Evolutionary conservation across 2,797 vertebrate species (phyloP).

Genomic region (Fundulus diaphanus): DNA sequence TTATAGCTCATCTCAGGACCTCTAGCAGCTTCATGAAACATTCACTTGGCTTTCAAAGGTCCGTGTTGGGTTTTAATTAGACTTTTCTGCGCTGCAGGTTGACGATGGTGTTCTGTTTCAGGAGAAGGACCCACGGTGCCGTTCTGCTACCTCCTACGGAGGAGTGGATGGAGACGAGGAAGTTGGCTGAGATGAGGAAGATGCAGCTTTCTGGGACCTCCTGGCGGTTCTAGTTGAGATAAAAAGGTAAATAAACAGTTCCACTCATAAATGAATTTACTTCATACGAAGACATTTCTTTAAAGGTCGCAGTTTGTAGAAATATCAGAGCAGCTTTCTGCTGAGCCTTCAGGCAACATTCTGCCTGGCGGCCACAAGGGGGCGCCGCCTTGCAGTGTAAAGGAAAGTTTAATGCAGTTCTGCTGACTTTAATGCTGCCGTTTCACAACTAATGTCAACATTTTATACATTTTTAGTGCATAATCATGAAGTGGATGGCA

Average conservation of each 20-base stretch:
- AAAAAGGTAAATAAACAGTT: background rate
- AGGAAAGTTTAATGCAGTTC: background rate
- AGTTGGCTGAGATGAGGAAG: background rate
- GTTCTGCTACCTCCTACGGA: background rate
- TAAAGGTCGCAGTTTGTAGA: background rate
- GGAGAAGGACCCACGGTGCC: no score
- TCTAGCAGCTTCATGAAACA: conserved; percentile 41
- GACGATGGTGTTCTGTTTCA: background rate
- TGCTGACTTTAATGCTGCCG: background rate
- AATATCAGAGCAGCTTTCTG: background rate
- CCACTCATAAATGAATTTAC: background rate
- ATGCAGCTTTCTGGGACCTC: background rate
- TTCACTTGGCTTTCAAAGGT: conserved; percentile 39
- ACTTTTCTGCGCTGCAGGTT: background rate
- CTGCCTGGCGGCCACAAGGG: background rate
- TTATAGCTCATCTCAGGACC: conserved; percentile 24
- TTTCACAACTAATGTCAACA: background rate
- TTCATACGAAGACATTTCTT: background rate
- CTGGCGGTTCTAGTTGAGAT: background rate
- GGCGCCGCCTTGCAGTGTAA: background rate
- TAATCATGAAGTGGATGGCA: background rate
- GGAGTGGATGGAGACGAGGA: background rate
- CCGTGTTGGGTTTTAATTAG: background rate
- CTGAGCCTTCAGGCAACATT: background rate
- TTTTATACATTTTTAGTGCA: background rate